These are phyloP conservation scores for Morone chrysops DNA, from an alignment of 2,113 vertebrate genomes.

Conservation along the genomic window DNA sequence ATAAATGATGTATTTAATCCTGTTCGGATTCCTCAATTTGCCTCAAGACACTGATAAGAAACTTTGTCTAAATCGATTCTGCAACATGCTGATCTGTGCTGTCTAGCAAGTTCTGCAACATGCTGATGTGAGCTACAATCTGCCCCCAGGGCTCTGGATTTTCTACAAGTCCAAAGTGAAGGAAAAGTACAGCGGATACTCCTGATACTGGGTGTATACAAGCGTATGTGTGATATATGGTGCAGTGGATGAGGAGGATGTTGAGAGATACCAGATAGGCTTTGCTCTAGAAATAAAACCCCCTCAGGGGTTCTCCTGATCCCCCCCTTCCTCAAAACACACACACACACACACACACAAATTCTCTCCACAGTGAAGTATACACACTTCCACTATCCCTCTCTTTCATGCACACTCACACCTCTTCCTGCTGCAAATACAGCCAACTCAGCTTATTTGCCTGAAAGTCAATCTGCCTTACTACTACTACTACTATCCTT, in stretches of 20 bases:
- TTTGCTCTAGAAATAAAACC: constrained; percentile 68
- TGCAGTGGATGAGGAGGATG: constrained; percentile 67
- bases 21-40: constrained; percentile 50
- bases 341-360: constrained; percentile 38
- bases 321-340: constrained; percentile 57
- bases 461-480: constrained; percentile 80
- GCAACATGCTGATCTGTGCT: constrained; percentile 78
- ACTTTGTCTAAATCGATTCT: constrained; percentile 70
- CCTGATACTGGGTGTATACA: constrained; percentile 49
- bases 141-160: constrained; percentile 60
- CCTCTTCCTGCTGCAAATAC: constrained; percentile 59
- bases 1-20: constrained; percentile 40
- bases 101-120: constrained; percentile 77
- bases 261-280: constrained; percentile 78
- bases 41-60: constrained; percentile 64
- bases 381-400: constrained; percentile 56
- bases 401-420: constrained; percentile 45
- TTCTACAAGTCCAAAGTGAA: constrained; percentile 68
- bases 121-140: constrained; percentile 79
- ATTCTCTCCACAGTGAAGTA: constrained; percentile 46
- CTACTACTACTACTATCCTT: constrained; percentile 63
- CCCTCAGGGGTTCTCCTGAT: constrained; percentile 70
- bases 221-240: constrained; percentile 66
- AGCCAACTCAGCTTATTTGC: constrained; percentile 75
- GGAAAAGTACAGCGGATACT: constrained; percentile 65